Conservation (phyloP, 2,888 invertebrate genomes). For the Yponomeuta sedellus region DNA sequence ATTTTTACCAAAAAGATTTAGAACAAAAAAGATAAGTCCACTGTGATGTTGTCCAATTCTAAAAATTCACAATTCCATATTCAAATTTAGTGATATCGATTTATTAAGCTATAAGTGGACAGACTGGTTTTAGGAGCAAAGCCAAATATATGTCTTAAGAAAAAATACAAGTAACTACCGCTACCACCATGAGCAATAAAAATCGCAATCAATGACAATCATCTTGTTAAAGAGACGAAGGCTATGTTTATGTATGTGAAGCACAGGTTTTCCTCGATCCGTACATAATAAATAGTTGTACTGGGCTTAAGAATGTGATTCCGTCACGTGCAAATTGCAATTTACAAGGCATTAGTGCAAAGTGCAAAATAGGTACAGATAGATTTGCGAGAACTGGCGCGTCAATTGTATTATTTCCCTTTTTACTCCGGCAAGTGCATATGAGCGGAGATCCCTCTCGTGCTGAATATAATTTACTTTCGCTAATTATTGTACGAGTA, state of each 20-base stretch:
- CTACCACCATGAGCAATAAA: neutral
- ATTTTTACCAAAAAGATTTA: too few species aligned
- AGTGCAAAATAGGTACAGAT: neutral
- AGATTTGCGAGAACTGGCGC: too few species aligned
- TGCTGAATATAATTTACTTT: too few species aligned
- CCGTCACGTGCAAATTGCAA: neutral
- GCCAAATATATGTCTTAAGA: slow-evolving; percentile 20
- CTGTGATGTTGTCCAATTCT: neutral
- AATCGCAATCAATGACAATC: slow-evolving; percentile 4
- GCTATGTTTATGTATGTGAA: neutral
- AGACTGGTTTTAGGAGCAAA: slow-evolving; percentile 6
- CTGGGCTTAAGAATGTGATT: neutral
- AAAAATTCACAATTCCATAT: neutral
- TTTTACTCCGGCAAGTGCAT: too few species aligned
- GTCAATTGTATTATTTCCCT: too few species aligned
- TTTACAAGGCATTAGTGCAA: neutral
- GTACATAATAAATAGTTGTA: neutral
- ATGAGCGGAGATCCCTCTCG: too few species aligned
- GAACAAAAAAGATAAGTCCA: too few species aligned
- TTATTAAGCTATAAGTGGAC: neutral
- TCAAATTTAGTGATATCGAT: neutral
- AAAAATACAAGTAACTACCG: slow-evolving; percentile 12
- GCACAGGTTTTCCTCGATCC: slow-evolving; percentile 8
- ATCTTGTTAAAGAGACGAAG: slow-evolving; percentile 1
- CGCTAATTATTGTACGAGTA: too few species aligned